Evolutionary conservation across 2,797 vertebrate species (phyloP).

Genomic region (Peromyscus melanophrys): DNA sequence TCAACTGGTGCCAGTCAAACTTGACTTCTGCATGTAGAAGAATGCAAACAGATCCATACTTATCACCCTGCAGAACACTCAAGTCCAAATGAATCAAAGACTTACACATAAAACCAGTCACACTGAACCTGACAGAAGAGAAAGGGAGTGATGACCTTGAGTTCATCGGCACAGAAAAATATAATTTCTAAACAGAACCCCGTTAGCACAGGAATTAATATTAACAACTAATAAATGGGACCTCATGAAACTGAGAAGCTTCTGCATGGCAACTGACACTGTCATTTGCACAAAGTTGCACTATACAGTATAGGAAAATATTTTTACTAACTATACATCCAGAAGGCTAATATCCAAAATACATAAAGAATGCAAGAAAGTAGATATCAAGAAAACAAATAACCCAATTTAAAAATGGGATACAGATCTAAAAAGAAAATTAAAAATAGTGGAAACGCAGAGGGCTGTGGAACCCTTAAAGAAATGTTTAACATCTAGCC

Average conservation of each 20-base stretch:
- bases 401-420: not conserved
- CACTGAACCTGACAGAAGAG: not conserved
- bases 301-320: not conserved
- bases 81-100: not conserved
- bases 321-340: not conserved
- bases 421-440: not conserved
- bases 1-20: not conserved
- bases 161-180: not conserved
- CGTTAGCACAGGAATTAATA: not conserved
- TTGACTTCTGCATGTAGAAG: not conserved
- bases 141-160: not conserved
- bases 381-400: not conserved
- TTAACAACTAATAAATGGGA: not conserved
- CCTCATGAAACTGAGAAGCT: not conserved
- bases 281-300: not conserved
- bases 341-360: not conserved
- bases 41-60: not conserved
- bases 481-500: not conserved
- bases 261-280: not conserved
- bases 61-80: not conserved
- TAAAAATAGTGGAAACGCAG: not conserved
- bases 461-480: not conserved
- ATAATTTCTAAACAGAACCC: not conserved
- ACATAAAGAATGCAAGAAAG: not conserved
- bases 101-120: not conserved